These are phyloP conservation scores for Acronicta psi DNA, from an alignment of 2,888 invertebrate genomes.

Conservation along the genomic window DNA sequence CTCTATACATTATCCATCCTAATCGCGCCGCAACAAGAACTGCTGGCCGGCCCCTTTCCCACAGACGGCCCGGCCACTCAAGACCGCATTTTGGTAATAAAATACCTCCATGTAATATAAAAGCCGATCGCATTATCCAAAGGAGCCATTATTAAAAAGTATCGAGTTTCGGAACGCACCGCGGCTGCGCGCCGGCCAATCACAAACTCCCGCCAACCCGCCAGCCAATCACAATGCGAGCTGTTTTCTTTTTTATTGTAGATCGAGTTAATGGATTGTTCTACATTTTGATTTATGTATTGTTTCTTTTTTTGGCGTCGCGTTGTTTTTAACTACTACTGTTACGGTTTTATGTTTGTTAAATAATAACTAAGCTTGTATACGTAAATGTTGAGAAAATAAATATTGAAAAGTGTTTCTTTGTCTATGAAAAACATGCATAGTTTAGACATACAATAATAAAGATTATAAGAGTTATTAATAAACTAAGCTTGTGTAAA, in stretches of 20 bases:
- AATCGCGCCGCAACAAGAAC: constrained; percentile 75
- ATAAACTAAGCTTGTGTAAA: neutral
- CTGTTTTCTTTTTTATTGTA: constrained; percentile 80
- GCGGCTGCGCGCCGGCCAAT: constrained; percentile 76
- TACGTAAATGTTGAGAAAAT: constrained; percentile 14
- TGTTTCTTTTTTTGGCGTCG: constrained; percentile 67
- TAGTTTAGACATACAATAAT: neutral
- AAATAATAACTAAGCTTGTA: constrained; percentile 33
- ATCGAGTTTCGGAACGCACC: constrained; percentile 85
- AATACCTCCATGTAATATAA: constrained; percentile 85
- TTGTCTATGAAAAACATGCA: constrained; percentile 9
- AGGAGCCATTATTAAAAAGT: constrained; percentile 89
- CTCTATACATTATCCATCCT: constrained; percentile 67
- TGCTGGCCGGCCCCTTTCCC: constrained; percentile 72
- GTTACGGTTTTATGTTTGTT: constrained; percentile 42
- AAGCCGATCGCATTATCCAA: constrained; percentile 87
- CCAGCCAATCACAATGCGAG: constrained; percentile 75
- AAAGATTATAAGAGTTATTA: neutral
- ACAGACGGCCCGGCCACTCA: constrained; percentile 75
- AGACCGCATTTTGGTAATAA: constrained; percentile 84
- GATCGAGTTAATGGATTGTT: constrained; percentile 87
- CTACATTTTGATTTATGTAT: constrained; percentile 86
- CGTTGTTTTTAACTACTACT: constrained; percentile 55
- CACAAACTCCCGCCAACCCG: constrained; percentile 71
- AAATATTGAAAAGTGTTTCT: constrained; percentile 9